A percentile compares a stretch with the other conserved stretches of the same genome.
Conservation (phyloP, 2,113 vertebrate species). For the Catharus bicknelli region DNA sequence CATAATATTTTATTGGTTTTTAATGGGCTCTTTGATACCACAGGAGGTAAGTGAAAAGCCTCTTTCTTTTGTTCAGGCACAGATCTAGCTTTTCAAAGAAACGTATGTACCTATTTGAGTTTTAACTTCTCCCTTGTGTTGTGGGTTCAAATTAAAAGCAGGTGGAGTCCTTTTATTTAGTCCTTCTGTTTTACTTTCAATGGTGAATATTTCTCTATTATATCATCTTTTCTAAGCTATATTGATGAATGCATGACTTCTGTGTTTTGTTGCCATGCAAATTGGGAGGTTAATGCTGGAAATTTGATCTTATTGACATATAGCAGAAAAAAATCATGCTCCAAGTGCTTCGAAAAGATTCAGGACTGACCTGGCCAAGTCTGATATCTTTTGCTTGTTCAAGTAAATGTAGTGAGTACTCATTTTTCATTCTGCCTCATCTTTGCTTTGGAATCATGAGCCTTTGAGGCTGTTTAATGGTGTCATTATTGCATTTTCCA, state of each 20-base stretch:
- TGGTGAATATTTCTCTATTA: background rate
- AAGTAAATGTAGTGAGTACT: background rate
- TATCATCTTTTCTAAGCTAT: background rate
- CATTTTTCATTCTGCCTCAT: background rate
- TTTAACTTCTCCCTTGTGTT: conserved; percentile 40
- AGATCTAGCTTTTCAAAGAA: conserved; percentile 31
- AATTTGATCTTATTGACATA: background rate
- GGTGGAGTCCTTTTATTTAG: conserved; percentile 25
- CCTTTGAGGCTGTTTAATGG: background rate
- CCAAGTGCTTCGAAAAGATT: background rate
- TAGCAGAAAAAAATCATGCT: background rate
- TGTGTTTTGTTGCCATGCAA: background rate
- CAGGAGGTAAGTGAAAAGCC: conserved; percentile 30
- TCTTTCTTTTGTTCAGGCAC: conserved; percentile 41
- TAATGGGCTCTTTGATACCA: conserved; percentile 54
- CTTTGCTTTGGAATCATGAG: background rate
- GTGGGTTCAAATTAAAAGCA: background rate
- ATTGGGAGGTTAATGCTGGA: background rate
- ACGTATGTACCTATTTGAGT: background rate
- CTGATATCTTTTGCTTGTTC: background rate
- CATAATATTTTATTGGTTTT: conserved; percentile 44
- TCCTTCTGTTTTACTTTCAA: conserved; percentile 33
- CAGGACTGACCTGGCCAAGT: background rate
- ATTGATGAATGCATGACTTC: background rate
- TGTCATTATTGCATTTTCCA: background rate